Percentiles rank a stretch among this genome's conserved stretches.
Evolutionary conservation across 2,797 vertebrate species (phyloP).

Genomic region (Brachyalestes nurse): DNA sequence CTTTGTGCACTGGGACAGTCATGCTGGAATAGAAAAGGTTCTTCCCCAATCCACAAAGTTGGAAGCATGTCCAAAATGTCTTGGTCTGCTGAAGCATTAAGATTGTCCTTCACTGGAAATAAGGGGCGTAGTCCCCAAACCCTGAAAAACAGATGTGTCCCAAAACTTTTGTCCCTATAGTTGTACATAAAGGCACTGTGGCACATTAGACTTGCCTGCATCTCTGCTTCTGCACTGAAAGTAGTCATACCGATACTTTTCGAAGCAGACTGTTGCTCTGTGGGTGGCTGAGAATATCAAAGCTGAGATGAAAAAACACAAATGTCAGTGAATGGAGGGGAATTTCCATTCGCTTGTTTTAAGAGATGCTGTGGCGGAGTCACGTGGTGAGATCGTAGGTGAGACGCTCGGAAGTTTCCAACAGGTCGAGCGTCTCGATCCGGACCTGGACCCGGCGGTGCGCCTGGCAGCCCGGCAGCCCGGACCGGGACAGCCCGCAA

Average conservation of each 20-base stretch:
- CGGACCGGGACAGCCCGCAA: background rate
- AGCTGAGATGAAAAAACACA: background rate
- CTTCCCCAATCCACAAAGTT: no score
- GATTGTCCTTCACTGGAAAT: no score
- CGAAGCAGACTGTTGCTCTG: background rate
- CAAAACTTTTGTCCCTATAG: no score
- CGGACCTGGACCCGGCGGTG: background rate
- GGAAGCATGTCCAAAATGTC: no score
- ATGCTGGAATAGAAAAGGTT: no score
- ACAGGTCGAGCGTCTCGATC: background rate
- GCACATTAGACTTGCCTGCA: no score
- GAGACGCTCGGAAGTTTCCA: slow-evolving; percentile 43
- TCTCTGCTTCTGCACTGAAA: background rate
- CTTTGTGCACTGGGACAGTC: no score
- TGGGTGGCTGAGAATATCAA: background rate
- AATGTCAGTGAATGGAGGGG: background rate
- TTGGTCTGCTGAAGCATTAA: no score
- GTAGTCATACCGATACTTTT: background rate
- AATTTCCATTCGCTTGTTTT: slow-evolving; percentile 23
- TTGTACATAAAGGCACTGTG: no score
- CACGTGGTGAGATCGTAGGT: slow-evolving; percentile 42
- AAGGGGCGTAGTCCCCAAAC: no score
- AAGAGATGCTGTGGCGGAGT: slow-evolving; percentile 53
- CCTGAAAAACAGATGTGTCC: no score
- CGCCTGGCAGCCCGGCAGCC: background rate